A percentile compares a stretch with the other conserved stretches of the same genome.
Conservation (phyloP, 2,797 vertebrate species). For the Enteromius anoplus region DNA sequence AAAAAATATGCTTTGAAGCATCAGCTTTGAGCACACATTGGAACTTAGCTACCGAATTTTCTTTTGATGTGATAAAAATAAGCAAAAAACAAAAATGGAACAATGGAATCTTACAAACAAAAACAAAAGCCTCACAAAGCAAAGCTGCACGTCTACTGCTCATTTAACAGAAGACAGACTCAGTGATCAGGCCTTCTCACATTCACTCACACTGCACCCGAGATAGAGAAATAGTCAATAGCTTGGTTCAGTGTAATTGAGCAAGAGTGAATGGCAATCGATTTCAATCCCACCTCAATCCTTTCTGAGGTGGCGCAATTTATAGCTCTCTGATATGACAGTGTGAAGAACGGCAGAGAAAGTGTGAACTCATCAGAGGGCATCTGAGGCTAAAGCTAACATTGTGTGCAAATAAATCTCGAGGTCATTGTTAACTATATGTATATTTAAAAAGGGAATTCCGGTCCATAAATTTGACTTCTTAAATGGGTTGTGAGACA, state of each 20-base stretch:
- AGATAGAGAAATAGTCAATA: conserved; percentile 53
- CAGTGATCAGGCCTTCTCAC: conserved; percentile 40
- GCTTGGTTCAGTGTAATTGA: conserved; percentile 55
- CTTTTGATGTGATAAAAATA: not conserved
- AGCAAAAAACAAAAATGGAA: not conserved
- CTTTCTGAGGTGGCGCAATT: conserved; percentile 8
- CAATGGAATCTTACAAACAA: not conserved
- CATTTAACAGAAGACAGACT: conserved; percentile 50
- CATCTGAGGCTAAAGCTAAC: conserved; percentile 14
- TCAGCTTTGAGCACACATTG: not conserved
- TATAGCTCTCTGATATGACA: conserved; percentile 40
- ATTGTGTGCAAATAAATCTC: not conserved
- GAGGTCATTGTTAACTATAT: not conserved
- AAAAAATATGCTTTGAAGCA: not conserved
- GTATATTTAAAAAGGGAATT: not conserved
- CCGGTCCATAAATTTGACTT: no score
- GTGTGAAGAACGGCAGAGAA: not conserved
- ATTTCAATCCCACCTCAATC: conserved; percentile 59
- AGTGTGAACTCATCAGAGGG: conserved; percentile 15
- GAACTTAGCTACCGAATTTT: not conserved
- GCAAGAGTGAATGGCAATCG: conserved; percentile 56
- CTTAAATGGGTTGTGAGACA: not conserved
- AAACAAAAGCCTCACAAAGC: not conserved
- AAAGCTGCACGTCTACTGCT: not conserved
- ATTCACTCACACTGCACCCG: conserved; percentile 28